Evolutionary conservation across 2,888 invertebrate species (phyloP).

Genomic region (Hydrotaea diabolus): DNA sequence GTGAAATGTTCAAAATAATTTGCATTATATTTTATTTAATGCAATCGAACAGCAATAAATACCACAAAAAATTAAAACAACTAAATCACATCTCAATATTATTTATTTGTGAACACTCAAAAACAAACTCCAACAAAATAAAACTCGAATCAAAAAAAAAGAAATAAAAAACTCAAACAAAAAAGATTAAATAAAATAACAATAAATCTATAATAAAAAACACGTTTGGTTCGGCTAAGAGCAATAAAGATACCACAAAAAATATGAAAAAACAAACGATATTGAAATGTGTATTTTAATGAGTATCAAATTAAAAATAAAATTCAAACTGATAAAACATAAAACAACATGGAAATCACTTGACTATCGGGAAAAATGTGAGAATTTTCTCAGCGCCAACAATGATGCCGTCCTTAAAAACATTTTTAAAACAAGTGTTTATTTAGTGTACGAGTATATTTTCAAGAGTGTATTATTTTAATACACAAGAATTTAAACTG

Average conservation of each 20-base stretch:
- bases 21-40: constrained; percentile 7
- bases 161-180: not conserved
- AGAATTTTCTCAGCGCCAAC: not conserved
- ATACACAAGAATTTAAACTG: not conserved
- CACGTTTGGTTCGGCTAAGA: constrained; percentile 1
- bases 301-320: constrained; percentile 23
- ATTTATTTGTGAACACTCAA: not conserved
- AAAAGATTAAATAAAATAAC: not conserved
- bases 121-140: not conserved
- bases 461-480: not conserved
- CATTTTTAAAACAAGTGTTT: constrained; percentile 1
- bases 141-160: not conserved
- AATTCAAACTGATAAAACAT: not conserved
- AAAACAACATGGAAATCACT: not conserved
- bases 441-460: not conserved
- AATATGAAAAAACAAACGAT: not conserved
- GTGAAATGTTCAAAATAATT: constrained; percentile 13
- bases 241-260: not conserved
- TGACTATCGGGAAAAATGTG: not conserved
- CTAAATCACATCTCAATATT: constrained; percentile 4
- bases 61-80: not conserved
- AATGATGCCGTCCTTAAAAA: too few relatives aligned
- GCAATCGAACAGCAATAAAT: constrained; percentile 9
- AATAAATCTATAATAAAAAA: constrained; percentile 15
- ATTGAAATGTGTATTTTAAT: constrained; percentile 21